A percentile compares a stretch with the other conserved stretches of the same genome.
Conservation (phyloP, 2,113 vertebrate species). For the Cranoglanis bouderius region DNA sequence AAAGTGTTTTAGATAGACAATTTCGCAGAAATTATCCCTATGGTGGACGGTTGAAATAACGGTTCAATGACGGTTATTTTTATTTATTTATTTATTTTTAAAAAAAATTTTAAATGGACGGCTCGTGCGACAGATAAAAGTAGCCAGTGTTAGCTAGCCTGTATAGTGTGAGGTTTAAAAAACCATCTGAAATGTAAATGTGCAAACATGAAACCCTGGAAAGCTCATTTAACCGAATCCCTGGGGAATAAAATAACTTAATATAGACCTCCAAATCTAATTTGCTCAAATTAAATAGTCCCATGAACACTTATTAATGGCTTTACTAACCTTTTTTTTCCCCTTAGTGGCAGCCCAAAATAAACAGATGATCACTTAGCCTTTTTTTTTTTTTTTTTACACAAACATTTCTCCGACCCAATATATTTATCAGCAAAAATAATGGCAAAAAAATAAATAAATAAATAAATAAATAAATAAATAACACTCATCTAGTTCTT, state of each 20-base stretch:
- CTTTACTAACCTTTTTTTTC: neutral
- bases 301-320: slow-evolving; percentile 18
- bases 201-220: neutral
- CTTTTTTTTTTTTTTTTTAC: neutral
- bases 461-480: no score
- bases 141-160: neutral
- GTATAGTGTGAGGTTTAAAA: neutral
- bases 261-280: neutral
- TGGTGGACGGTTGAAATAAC: neutral
- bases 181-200: neutral
- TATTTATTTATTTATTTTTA: neutral
- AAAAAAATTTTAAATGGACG: neutral
- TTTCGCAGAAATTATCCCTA: no score
- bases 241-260: slow-evolving; percentile 18
- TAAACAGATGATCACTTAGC: neutral
- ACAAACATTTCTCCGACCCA: neutral
- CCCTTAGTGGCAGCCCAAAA: neutral
- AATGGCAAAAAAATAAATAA: neutral
- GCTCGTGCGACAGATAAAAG: neutral
- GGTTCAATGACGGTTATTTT: neutral
- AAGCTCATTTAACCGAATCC: neutral
- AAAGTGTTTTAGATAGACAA: neutral
- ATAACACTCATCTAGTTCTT: neutral
- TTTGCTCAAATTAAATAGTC: slow-evolving; percentile 13
- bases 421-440: neutral